Conservation (phyloP, 2,888 invertebrate species). For the Andrena praecox region DNA sequence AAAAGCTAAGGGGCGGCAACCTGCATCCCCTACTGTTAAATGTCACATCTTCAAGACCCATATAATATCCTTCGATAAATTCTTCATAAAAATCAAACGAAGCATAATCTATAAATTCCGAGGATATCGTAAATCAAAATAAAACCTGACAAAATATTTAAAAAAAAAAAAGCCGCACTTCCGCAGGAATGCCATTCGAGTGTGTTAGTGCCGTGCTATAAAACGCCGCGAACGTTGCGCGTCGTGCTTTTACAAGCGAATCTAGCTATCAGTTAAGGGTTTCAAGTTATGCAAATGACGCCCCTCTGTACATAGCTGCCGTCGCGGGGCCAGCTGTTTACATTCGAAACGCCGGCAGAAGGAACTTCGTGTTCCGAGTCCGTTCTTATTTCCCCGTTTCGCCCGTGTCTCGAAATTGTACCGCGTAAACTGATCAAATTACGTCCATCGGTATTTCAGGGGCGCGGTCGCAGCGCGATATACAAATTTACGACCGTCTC, state of each 20-base stretch:
- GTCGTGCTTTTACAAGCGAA: slow-evolving; percentile 42
- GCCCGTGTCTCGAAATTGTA: slow-evolving; percentile 19
- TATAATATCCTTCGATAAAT: neutral
- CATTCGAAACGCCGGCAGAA: slow-evolving; percentile 29
- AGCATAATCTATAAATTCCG: neutral
- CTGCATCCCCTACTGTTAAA: no score
- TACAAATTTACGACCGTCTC: slow-evolving; percentile 1
- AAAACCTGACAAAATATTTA: slow-evolving; percentile 5
- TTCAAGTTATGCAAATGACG: slow-evolving; percentile 54
- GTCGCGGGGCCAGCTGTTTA: slow-evolving; percentile 34
- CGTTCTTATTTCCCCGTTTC: slow-evolving; percentile 30
- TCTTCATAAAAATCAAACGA: neutral
- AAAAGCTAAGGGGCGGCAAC: no score
- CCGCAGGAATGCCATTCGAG: slow-evolving; percentile 4
- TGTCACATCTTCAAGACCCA: no score
- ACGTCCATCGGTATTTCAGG: slow-evolving; percentile 40
- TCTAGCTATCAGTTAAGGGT: slow-evolving; percentile 51
- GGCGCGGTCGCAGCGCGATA: neutral
- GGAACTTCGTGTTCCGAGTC: slow-evolving; percentile 36
- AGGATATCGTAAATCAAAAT: neutral
- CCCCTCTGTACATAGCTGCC: slow-evolving; percentile 50
- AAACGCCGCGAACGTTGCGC: slow-evolving; percentile 24
- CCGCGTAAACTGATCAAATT: slow-evolving; percentile 38
- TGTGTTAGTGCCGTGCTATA: slow-evolving; percentile 8
- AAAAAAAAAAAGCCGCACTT: neutral